A percentile compares a stretch with the other conserved stretches of the same genome.
Evolutionary conservation across 1,140 invertebrate genomes (phyloP).

Genomic region (Condylostylus longicornis): DNA sequence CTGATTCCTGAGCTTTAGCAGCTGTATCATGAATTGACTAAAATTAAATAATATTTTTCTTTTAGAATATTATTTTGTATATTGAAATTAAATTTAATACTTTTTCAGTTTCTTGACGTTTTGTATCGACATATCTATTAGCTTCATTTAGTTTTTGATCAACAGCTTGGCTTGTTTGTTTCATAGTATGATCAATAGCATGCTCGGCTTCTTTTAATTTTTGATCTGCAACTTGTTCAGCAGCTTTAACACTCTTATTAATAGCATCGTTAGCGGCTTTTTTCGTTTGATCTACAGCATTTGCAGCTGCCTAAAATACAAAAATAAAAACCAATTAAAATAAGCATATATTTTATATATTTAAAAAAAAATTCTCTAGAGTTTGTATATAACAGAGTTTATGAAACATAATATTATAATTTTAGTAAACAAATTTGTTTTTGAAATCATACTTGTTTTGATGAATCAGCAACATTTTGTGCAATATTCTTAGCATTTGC

Average conservation of each 20-base stretch:
- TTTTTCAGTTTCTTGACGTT: conserved; percentile 27
- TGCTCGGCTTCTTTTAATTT: conserved; percentile 29
- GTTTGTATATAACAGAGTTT: background rate
- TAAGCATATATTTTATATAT: background rate
- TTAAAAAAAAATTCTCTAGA: background rate
- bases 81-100: conserved; percentile 2
- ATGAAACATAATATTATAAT: background rate
- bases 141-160: conserved; percentile 32
- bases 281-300: conserved; percentile 29
- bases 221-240: conserved; percentile 26
- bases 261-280: conserved; percentile 31
- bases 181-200: conserved; percentile 24
- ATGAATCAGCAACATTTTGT: conserved; percentile 24
- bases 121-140: conserved; percentile 31
- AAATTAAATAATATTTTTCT: background rate
- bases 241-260: conserved; percentile 31
- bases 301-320: conserved; percentile 19
- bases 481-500: conserved; percentile 28
- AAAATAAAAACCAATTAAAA: background rate
- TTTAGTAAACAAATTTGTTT: background rate
- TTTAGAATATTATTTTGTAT: background rate
- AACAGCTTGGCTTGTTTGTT: conserved; percentile 27
- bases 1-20: conserved; percentile 20
- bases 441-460: conserved; percentile 11
- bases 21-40: conserved; percentile 22